phyloP scores from a whole-genome alignment of 2,797 vertebrate species.

The Gobio occitaniae region DNA sequence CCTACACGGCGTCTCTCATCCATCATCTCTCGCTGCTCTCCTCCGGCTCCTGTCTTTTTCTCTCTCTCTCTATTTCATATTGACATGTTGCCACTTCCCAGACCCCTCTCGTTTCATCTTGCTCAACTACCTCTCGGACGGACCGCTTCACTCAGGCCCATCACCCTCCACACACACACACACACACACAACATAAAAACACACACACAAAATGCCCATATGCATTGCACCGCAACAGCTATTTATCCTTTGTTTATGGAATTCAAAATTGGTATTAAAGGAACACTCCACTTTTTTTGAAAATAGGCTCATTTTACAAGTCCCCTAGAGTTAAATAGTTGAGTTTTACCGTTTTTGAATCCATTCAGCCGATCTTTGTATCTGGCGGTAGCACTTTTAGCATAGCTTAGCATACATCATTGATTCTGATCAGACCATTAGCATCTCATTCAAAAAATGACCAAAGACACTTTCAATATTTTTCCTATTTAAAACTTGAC shows the following conservation, averaged over 20 bases:
- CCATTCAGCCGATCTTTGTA: too few relatives aligned
- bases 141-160: slow-evolving; percentile 35
- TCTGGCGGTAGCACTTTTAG: too few relatives aligned
- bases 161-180: neutral
- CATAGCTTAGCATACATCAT: too few relatives aligned
- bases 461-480: too few relatives aligned
- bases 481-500: too few relatives aligned
- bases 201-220: neutral
- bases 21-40: slow-evolving; percentile 47
- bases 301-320: too few relatives aligned
- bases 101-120: slow-evolving; percentile 61
- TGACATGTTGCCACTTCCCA: slow-evolving; percentile 64
- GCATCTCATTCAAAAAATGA: too few relatives aligned
- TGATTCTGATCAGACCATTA: too few relatives aligned
- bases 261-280: neutral
- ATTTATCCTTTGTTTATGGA: neutral
- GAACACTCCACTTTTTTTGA: too few relatives aligned
- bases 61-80: slow-evolving; percentile 61
- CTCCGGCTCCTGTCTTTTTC: slow-evolving; percentile 50
- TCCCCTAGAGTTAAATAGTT: too few relatives aligned
- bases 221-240: too few relatives aligned
- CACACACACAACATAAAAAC: neutral
- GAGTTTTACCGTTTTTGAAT: too few relatives aligned
- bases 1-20: slow-evolving; percentile 54
- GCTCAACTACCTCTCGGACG: slow-evolving; percentile 49